These are phyloP conservation scores for Peromyscus aztecus DNA, from an alignment of 2,797 vertebrate genomes.

Conservation along the genomic window DNA sequence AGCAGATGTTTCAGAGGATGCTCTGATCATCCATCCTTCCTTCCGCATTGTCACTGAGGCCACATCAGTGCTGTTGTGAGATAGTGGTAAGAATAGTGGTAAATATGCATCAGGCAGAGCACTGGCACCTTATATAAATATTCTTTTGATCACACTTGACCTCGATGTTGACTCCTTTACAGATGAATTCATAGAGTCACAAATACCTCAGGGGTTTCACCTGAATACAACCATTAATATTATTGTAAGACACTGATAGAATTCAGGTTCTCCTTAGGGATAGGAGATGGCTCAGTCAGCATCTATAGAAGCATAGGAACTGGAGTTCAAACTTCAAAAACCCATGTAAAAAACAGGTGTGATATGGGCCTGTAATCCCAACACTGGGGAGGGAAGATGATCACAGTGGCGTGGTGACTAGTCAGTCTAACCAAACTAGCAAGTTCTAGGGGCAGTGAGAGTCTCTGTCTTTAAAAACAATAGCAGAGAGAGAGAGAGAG, in stretches of 20 bases:
- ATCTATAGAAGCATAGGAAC: background rate
- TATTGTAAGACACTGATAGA: background rate
- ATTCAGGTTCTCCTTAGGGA: background rate
- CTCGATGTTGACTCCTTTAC: background rate
- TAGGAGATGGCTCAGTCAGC: no score
- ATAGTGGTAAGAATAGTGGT: background rate
- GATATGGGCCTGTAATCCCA: background rate
- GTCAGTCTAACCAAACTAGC: background rate
- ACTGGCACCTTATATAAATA: accelerated
- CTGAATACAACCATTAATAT: background rate
- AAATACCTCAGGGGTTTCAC: background rate
- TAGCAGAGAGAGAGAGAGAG: background rate
- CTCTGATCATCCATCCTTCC: background rate
- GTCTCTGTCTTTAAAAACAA: background rate
- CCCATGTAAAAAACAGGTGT: background rate
- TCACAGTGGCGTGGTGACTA: background rate
- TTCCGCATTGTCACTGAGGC: background rate
- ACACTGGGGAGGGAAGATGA: background rate
- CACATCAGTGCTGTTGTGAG: accelerated
- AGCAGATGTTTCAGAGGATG: background rate
- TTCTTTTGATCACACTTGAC: background rate
- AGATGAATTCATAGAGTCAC: background rate
- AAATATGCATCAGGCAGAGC: no score
- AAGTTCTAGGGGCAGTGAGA: background rate
- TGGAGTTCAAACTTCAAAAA: background rate